Conservation (phyloP, 2,797 vertebrate species). For the Ambastaia sidthimunki region DNA sequence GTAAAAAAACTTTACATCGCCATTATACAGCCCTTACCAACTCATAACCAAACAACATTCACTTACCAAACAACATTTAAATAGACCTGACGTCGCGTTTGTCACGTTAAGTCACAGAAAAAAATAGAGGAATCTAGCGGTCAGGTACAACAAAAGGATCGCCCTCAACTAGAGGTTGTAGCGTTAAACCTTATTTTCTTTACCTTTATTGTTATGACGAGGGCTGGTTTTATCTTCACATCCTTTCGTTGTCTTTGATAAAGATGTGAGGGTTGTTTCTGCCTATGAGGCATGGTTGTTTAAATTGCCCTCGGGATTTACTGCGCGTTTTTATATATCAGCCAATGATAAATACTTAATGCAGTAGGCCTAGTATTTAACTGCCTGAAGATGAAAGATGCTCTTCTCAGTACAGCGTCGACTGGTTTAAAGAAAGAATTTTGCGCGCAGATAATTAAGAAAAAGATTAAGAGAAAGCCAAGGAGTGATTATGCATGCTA, state of each 20-base stretch:
- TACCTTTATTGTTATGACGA: conserved; percentile 63
- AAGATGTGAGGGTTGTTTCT: conserved; percentile 31
- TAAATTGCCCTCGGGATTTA: conserved; percentile 32
- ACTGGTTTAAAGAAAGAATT: too few relatives aligned
- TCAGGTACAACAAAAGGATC: conserved; percentile 42
- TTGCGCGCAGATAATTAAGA: too few relatives aligned
- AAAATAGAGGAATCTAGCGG: conserved; percentile 38
- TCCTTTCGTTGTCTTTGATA: conserved; percentile 57
- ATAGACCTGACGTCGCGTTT: background rate
- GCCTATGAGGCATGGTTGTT: background rate
- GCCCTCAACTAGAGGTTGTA: conserved; percentile 5
- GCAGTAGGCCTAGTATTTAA: background rate
- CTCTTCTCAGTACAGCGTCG: too few relatives aligned
- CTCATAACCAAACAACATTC: conserved; percentile 53
- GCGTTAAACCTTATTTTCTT: conserved; percentile 56
- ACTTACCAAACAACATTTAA: too few relatives aligned
- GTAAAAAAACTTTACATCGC: conserved; percentile 57
- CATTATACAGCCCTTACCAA: conserved; percentile 51
- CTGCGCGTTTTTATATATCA: too few relatives aligned
- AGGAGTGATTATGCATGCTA: too few relatives aligned
- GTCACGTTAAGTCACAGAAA: conserved; percentile 39
- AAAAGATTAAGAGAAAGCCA: too few relatives aligned
- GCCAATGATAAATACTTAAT: too few relatives aligned
- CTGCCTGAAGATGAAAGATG: background rate
- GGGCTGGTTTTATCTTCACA: conserved; percentile 62